phyloP scores from a whole-genome alignment of 2,113 vertebrate species.

The Charina bottae region DNA sequence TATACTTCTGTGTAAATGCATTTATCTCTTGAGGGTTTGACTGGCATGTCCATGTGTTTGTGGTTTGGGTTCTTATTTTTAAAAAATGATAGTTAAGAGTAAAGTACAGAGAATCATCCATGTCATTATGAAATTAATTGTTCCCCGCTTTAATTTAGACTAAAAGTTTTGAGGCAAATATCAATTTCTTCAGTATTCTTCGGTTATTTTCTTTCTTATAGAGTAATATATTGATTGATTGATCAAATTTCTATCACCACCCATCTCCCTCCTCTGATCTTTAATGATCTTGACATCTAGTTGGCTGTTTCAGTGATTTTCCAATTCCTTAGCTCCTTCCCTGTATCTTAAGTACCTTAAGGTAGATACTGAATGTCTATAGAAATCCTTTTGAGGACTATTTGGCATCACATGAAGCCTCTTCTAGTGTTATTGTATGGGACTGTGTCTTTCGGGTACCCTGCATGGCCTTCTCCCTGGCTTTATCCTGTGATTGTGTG shows the following conservation, averaged over 20 bases:
- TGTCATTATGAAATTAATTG: constrained; percentile 33
- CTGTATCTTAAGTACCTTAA: constrained; percentile 20
- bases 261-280: too few species aligned
- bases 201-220: background rate
- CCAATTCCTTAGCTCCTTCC: constrained; percentile 26
- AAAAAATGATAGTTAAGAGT: constrained; percentile 56
- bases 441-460: background rate
- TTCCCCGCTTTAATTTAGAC: constrained; percentile 31
- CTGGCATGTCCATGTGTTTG: constrained; percentile 39
- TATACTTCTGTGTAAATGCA: constrained; percentile 4
- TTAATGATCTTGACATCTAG: constrained; percentile 21
- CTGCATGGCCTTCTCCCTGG: constrained; percentile 62
- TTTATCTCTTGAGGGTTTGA: constrained; percentile 20
- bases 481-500: constrained; percentile 45
- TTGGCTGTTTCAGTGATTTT: background rate
- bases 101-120: constrained; percentile 53
- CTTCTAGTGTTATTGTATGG: constrained; percentile 32
- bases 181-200: background rate
- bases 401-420: background rate
- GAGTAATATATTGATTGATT: background rate
- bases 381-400: constrained; percentile 36
- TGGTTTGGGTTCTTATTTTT: constrained; percentile 49
- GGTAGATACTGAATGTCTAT: background rate
- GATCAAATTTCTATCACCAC: too few species aligned
- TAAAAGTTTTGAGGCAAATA: background rate